Base-by-base conservation (phyloP, 2,113 vertebrate genomes). In the Callocephalon fimbriatum region DNA sequence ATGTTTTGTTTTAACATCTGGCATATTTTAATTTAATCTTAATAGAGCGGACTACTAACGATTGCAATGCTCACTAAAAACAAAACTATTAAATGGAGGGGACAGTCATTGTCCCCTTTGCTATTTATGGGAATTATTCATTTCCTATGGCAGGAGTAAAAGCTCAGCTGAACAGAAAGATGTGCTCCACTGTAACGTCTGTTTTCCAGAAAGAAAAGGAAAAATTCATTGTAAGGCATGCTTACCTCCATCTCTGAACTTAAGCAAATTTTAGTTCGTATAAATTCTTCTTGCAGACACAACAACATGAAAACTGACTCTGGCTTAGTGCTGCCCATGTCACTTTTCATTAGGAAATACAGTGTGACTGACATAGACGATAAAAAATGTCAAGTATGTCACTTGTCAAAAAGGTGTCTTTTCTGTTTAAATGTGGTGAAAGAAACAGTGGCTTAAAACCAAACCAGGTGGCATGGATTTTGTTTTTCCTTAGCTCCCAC, bases 341-440 rank as follows among this genome's bases (percentile, higher is more conserved):
- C 91, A 75, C 76, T 97, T 95, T 91, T 71, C 48, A 88, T 97
- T 96, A 96, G 90, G 76, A 88, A 93, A 88, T 86, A 95, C 38
- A 31, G 7, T 44, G 44, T 94, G 96, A 96, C 71, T 92, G 95
- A 93, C 73, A 65, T 51, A 74, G 93, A 26, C 62, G 88, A 91
- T 63, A 93, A 13, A 94, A 95, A 97, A 90, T 93, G 86, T 95
- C 96, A 96, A 63, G 63, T 54, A 66, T 95, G 95, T 92, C 38
- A 66, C 51, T 92, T 92, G 83, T 92, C 79, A 76, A 76, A 94
- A 94, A 16, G 2, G 48, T 73, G 86, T 45, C 8, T 94, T 92
- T 94, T 93, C 75, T 95, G 9, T 70, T 74, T 81, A 93, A 95
- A 84, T 77, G 23, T 53, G 44, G 29, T 45, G 84, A 80, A 84